These are phyloP conservation scores for Cyclophora albipunctata DNA, from an alignment of 2,888 invertebrate species.

Conservation along the genomic window DNA sequence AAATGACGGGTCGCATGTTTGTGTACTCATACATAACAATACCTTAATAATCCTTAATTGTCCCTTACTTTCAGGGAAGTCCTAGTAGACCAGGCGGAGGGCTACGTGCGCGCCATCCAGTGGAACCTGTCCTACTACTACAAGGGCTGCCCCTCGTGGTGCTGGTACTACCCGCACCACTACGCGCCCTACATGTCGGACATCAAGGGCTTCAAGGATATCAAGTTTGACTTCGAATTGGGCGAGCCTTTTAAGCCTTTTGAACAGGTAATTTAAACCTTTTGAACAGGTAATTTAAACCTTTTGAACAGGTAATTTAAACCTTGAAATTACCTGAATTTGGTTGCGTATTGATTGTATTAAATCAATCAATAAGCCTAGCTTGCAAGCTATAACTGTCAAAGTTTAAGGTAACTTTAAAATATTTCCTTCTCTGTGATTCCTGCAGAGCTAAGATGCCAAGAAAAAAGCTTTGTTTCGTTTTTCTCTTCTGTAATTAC, in stretches of 20 bases:
- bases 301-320: constrained; percentile 93
- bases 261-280: constrained; percentile 91
- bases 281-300: constrained; percentile 93
- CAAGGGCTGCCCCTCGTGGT: constrained; percentile 97
- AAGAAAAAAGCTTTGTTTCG: no score
- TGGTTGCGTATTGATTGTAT: not conserved
- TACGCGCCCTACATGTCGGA: constrained; percentile 98
- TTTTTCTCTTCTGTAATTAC: no score
- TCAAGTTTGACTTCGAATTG: constrained; percentile 87
- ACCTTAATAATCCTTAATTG: no score
- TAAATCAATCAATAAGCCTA: not conserved
- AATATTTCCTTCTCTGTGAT: no score
- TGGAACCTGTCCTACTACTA: constrained; percentile 99
- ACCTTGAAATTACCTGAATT: constrained; percentile 90
- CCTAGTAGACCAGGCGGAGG: constrained; percentile 86
- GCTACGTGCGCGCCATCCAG: constrained; percentile 94
- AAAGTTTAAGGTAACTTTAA: no score
- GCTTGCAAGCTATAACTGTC: no score
- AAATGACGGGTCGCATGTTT: no score
- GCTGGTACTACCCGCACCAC: constrained; percentile 98
- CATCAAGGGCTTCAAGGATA: constrained; percentile 84
- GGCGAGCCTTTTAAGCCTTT: constrained; percentile 94
- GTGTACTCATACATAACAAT: no score
- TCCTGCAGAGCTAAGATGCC: no score
- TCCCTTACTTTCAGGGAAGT: no score